Evolutionary conservation across 2,113 vertebrate genomes (phyloP), one percentile per base, ranked within the genome.

Genomic region (Rattus rattus): DNA sequence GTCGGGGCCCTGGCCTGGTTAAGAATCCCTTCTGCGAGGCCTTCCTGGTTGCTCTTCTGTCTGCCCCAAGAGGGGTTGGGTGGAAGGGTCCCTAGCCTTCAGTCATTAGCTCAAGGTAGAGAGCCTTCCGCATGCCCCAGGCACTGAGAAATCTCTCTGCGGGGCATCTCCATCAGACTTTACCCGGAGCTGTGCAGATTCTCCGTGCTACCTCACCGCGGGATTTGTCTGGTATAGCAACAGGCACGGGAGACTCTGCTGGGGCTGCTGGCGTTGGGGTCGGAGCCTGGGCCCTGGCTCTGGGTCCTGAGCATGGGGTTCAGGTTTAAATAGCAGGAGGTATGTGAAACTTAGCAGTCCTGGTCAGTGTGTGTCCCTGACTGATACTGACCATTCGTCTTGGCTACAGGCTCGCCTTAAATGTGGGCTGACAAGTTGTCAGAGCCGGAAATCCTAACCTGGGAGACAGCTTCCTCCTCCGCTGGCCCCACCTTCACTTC

Each of bases 21-120:
- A 13, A 28, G 2, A 4, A 16, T 61, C 8, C 67, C 47, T 47
- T 33, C 36, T 36, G 72, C 67, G 39, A 63, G 20, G 33, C 72
- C 79, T 89, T 80, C 26, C 63, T 49, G 59, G 39, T 94, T 93
- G 79, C 47, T 88, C 59, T 39, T 79, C 69, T 79, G 61, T 67
- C 65, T 86, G 65, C 33, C 33, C 20, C 26, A 11, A 47, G 3
- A 52, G 24, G 39, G 54, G 13, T 59, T 47, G 70, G 85, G 43
- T 24, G 7, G n/a, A n/a, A 54, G 59, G 19, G 33, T 49, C 52
- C 47, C 3, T 56, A 49, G 59, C 52, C 56, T 13, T 59, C 22
- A 63, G 75, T 33, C 52, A 1, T 33, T 24, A 63, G 63, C 73
- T 87, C 73, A 12, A 63, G 73, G 52, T 8, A 10, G 67, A 79